phyloP scores from a whole-genome alignment of 2,797 vertebrate genomes.

The Arnoldichthys spilopterus region DNA sequence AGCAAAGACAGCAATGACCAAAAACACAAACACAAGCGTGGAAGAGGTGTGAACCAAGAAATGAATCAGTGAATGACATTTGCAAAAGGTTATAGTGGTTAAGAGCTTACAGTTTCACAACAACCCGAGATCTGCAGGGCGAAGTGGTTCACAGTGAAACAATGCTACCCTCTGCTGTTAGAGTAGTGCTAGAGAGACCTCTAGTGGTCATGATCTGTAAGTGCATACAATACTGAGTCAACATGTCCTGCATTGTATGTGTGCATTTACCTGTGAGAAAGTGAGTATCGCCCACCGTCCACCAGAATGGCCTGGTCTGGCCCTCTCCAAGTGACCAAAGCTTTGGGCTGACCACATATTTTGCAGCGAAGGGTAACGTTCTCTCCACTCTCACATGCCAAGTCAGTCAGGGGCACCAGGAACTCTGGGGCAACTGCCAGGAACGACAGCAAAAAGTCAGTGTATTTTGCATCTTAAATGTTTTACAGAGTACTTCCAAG shows the following conservation, averaged over 20 bases:
- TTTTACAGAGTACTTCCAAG: slow-evolving; percentile 20
- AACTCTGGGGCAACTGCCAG: slow-evolving; percentile 92
- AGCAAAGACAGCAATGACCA: neutral
- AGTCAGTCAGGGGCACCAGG: slow-evolving; percentile 89
- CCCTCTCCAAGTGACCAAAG: slow-evolving; percentile 90
- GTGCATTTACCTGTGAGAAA: slow-evolving; percentile 84
- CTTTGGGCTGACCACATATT: slow-evolving; percentile 91
- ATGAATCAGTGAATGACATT: neutral
- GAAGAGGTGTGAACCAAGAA: neutral
- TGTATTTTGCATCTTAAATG: neutral
- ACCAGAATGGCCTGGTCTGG: slow-evolving; percentile 88
- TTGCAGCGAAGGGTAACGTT: slow-evolving; percentile 92
- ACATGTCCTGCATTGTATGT: neutral
- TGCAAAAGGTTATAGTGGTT: neutral
- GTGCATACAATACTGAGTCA: neutral
- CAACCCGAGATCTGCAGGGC: no score
- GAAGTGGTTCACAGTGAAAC: neutral
- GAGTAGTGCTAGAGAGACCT: slow-evolving; percentile 10
- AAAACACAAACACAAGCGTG: neutral
- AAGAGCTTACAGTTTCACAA: neutral
- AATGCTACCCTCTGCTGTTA: no score
- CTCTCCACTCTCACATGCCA: slow-evolving; percentile 92
- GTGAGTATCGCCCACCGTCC: slow-evolving; percentile 88
- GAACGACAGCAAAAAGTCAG: neutral
- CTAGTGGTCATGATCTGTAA: neutral